phyloP scores from a whole-genome alignment of 2,888 invertebrate species.

The Drosophila rubida region DNA sequence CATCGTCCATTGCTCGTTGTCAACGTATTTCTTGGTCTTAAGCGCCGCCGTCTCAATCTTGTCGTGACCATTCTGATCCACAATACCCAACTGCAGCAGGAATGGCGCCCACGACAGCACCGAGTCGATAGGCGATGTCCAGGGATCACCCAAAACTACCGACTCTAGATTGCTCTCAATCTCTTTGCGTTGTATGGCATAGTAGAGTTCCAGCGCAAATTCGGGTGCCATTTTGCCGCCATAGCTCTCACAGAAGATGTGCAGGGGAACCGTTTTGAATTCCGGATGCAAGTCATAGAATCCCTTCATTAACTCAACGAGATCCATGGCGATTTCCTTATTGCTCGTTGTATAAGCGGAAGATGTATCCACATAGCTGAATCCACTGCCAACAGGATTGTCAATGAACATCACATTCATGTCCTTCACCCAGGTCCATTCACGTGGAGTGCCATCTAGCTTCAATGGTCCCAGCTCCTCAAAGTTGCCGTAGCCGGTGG shows the following conservation, averaged over 20 bases:
- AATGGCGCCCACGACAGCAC: conserved; percentile 93
- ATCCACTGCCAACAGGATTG: conserved; percentile 96
- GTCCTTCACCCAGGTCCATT: conserved; percentile 91
- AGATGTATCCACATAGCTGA: conserved; percentile 90
- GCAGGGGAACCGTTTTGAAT: conserved; percentile 90
- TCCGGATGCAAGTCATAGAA: conserved; percentile 89
- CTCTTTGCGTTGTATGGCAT: conserved; percentile 88
- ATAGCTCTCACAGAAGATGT: conserved; percentile 95
- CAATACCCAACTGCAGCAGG: conserved; percentile 89
- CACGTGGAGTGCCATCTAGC: conserved; percentile 88
- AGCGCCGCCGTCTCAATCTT: conserved; percentile 87
- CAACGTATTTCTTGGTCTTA: conserved; percentile 86
- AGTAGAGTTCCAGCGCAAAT: conserved; percentile 87
- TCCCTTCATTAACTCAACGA: conserved; percentile 89
- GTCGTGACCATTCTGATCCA: conserved; percentile 89
- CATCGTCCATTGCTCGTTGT: conserved; percentile 86
- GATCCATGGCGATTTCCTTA: conserved; percentile 90
- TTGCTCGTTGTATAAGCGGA: conserved; percentile 86
- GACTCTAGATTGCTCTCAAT: conserved; percentile 90
- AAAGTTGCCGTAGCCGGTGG: conserved; percentile 94
- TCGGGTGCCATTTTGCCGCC: conserved; percentile 97
- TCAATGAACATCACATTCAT: conserved; percentile 95
- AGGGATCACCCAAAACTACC: conserved; percentile 94
- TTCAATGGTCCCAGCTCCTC: conserved; percentile 92
- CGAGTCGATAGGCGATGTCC: conserved; percentile 95